These are phyloP conservation scores for Lanistes nyassanus DNA, from an alignment of 1,140 invertebrate species.

Conservation along the genomic window DNA sequence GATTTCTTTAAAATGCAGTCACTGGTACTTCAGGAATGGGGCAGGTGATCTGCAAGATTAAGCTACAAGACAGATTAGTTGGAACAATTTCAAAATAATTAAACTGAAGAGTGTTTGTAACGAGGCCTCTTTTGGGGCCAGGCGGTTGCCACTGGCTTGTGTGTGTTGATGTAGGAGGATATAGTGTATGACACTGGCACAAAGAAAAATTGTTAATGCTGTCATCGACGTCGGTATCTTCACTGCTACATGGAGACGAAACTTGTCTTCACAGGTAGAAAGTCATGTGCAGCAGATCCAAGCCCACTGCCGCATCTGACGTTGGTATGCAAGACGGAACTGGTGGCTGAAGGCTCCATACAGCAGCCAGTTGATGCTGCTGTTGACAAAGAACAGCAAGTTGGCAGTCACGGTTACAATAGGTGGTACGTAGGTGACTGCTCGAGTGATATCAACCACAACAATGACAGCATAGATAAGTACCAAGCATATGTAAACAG, in stretches of 20 bases:
- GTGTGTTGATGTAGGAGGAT: not conserved
- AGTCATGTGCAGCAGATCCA: not conserved
- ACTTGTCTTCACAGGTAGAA: not conserved
- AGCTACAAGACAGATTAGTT: too few species aligned
- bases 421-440: not conserved
- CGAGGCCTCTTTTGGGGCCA: too few species aligned
- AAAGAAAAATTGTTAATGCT: too few species aligned
- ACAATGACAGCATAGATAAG: not conserved
- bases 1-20: too few species aligned
- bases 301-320: not conserved
- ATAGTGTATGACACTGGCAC: too few species aligned
- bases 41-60: too few species aligned
- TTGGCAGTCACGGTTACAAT: not conserved
- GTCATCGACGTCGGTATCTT: not conserved
- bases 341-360: not conserved
- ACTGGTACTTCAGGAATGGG: too few species aligned
- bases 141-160: too few species aligned
- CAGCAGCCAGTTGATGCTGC: slow-evolving; percentile 9
- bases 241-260: not conserved
- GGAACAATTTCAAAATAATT: too few species aligned
- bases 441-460: not conserved
- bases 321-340: not conserved
- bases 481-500: slow-evolving; percentile 1
- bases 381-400: slow-evolving; percentile 3
- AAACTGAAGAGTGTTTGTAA: too few species aligned